Conservation (phyloP, 2,888 invertebrate species). For the Aricia artaxerxes region DNA sequence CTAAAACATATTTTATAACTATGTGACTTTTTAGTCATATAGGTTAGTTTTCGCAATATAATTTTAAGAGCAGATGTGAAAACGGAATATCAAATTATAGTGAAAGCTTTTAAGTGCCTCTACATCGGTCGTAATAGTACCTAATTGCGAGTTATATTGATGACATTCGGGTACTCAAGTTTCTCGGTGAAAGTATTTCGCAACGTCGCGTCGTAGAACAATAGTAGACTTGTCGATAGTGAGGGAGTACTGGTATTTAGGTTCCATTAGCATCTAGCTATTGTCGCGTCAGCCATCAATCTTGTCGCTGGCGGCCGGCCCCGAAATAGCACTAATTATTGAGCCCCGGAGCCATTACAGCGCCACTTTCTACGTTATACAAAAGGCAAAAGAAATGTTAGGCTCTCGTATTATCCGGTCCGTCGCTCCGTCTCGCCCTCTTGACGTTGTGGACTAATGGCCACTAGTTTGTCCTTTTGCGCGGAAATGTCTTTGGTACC, state of each 20-base stretch:
- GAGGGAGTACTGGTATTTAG: not conserved
- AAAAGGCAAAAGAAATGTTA: constrained; percentile 2
- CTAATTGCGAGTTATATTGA: not conserved
- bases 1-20: too few species aligned
- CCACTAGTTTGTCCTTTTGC: not conserved
- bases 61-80: not conserved
- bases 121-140: not conserved
- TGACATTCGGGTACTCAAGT: not conserved
- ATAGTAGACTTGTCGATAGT: not conserved
- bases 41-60: not conserved
- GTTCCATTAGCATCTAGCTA: constrained; percentile 5
- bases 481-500: not conserved
- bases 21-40: not conserved
- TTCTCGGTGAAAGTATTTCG: not conserved
- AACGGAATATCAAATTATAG: not conserved
- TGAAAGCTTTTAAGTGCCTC: constrained; percentile 2
- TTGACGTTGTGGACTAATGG: not conserved
- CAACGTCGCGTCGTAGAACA: constrained; percentile 4
- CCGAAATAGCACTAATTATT: not conserved
- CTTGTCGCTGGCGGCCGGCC: not conserved
- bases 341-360: not conserved
- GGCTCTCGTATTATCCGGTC: constrained; percentile 12
- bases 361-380: not conserved
- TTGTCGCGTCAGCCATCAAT: not conserved
- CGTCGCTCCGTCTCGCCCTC: not conserved